Percentiles rank a stretch among this genome's conserved stretches.
Conservation (phyloP, 53 echinoderm and acorn worm genomes). For the Crossaster papposus region DNA sequence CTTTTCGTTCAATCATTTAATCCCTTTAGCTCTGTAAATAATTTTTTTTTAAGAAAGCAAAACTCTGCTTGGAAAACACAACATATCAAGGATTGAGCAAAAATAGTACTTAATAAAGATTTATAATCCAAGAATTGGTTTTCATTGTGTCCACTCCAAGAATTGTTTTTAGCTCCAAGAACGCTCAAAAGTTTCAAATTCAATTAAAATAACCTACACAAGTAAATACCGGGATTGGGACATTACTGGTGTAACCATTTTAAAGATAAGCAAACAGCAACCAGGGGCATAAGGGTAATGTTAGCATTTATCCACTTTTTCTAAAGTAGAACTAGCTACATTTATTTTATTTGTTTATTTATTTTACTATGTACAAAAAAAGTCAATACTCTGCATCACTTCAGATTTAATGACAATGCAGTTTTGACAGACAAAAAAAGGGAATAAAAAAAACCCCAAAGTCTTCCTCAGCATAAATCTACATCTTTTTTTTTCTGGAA, state of each 20-base stretch:
- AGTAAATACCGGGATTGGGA: not conserved
- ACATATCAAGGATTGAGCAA: too few species aligned
- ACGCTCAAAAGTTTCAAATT: not conserved
- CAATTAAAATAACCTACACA: not conserved
- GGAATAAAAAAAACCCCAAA: not conserved
- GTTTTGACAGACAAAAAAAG: not conserved
- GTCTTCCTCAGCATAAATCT: not conserved
- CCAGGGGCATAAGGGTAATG: too few species aligned
- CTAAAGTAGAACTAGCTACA: constrained; percentile 28
- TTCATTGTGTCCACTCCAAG: too few species aligned
- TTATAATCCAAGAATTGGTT: too few species aligned
- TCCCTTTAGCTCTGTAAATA: not conserved
- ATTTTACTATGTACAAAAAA: constrained; percentile 16
- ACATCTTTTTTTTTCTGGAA: not conserved
- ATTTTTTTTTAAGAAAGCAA: too few species aligned
- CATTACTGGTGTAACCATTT: not conserved
- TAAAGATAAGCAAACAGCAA: too few species aligned
- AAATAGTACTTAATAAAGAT: too few species aligned
- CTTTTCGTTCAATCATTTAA: not conserved
- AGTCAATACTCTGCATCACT: not conserved
- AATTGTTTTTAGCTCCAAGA: too few species aligned
- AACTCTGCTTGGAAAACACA: too few species aligned
- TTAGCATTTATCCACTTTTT: not conserved
- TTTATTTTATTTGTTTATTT: not conserved
- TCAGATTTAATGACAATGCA: not conserved